Evolutionary conservation across 2,888 invertebrate genomes (phyloP), one percentile per base, ranked within the genome.

Genomic region (Melolontha melolontha): DNA sequence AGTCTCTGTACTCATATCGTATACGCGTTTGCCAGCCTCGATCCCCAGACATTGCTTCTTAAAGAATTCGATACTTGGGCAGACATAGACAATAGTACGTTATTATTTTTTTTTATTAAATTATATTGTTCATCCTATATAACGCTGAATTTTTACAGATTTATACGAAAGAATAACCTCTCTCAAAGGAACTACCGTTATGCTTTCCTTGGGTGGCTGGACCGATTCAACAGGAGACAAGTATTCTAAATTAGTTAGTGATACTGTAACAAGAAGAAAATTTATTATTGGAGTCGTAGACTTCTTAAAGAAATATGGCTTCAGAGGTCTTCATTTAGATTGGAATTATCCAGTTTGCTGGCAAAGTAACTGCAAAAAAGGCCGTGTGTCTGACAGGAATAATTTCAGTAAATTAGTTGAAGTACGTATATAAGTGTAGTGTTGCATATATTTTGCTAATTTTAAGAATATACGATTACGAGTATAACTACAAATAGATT

Each of bases 331-430:
- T 0, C 96, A 96, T 76, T 80, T 97, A 22, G 97, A 97, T 77
- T 97, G 97, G 97, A 95, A 96, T 79, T 97, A 97, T 80, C 97
- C 97, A 0, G 92, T 92, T 70, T 96, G 95, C 77, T 95, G 95
- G 95, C 95, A 96, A 79, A 94, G 94, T 74, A 91, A 95, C 79
- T 96, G 95, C 79, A 89, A 90, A 49, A 91, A 91, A 75, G 95
- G 95, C 0, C 91, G 93, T 0, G 86, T 87, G 0, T 89, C 90
- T 16, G 96, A 96, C 78, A 92, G 89, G 76, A 87, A 90, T 0
- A 94, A 94, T 77, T 93, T 92, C 72, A 90, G 91, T 0, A 91
- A 90, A 79, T 85, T 96, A 14, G 83, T 94, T 12, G 87, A 90
- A 82, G 93, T 92, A 81, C 1, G 59, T 51, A 29, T 6, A 17